Evolutionary conservation across 1,140 invertebrate species (phyloP).

Genomic region (Muscidifurax raptorellus): DNA sequence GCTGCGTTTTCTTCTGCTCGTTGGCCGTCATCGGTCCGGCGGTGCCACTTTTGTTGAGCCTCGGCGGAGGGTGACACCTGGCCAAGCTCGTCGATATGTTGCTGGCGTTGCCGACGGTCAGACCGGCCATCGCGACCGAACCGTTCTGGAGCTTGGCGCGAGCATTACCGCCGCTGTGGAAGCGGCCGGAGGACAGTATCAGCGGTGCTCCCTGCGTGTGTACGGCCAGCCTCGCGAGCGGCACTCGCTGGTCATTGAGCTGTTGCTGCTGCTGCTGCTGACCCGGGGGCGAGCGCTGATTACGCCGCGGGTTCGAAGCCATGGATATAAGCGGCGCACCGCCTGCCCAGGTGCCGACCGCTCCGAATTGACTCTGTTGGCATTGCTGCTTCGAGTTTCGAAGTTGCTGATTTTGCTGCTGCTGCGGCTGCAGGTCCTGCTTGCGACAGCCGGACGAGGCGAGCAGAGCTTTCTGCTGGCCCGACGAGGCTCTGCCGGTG

Average conservation of each 20-base stretch:
- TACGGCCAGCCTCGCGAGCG: slow-evolving; percentile 81
- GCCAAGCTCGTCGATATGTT: slow-evolving; percentile 35
- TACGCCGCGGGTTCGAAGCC: slow-evolving; percentile 65
- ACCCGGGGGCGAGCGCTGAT: slow-evolving; percentile 67
- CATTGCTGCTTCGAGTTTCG: slow-evolving; percentile 58
- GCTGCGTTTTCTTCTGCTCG: slow-evolving; percentile 53
- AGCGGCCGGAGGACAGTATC: slow-evolving; percentile 79
- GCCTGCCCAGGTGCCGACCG: slow-evolving; percentile 75
- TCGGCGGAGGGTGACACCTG: slow-evolving; percentile 41
- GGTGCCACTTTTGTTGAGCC: background rate
- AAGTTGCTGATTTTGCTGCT: slow-evolving; percentile 55
- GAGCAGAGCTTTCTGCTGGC: slow-evolving; percentile 69
- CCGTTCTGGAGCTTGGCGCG: slow-evolving; percentile 60
- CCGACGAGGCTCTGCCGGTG: slow-evolving; percentile 57
- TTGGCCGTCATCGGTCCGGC: background rate
- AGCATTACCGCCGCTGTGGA: slow-evolving; percentile 59
- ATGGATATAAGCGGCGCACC: slow-evolving; percentile 84
- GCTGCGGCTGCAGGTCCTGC: slow-evolving; percentile 14
- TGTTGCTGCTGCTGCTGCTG: slow-evolving; percentile 60
- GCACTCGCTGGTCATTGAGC: slow-evolving; percentile 71
- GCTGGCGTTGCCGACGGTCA: background rate
- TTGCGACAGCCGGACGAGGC: slow-evolving; percentile 21
- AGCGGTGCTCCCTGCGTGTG: slow-evolving; percentile 87
- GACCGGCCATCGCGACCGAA: slow-evolving; percentile 4
- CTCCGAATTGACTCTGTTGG: slow-evolving; percentile 62